Evolutionary conservation across 2,888 invertebrate species (phyloP).

Genomic region (Drosophila pullipes): DNA sequence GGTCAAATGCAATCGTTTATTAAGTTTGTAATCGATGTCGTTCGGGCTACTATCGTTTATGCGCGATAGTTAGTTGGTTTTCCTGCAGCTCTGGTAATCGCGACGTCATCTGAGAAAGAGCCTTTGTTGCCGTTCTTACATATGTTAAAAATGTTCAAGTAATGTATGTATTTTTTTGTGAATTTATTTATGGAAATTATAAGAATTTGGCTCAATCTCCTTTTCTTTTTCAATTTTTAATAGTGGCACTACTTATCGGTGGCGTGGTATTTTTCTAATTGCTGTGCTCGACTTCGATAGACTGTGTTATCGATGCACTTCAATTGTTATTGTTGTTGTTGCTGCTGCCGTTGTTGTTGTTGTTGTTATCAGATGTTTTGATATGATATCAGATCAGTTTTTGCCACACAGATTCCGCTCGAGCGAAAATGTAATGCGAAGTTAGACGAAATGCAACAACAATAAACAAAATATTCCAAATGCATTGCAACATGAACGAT

Average conservation of each 20-base stretch:
- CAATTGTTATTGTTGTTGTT: conserved; percentile 38
- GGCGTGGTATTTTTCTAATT: conserved; percentile 11
- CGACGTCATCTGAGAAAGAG: conserved; percentile 1
- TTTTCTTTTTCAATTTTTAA: background rate
- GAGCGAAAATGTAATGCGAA: conserved; percentile 62
- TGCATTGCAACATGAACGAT: conserved; percentile 78
- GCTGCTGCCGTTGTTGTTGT: conserved; percentile 29
- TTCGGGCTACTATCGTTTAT: background rate
- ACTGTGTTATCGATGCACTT: conserved; percentile 21
- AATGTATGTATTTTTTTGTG: background rate
- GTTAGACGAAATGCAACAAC: conserved; percentile 51
- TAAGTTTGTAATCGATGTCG: background rate
- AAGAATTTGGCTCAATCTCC: background rate
- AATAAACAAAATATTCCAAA: conserved; percentile 40
- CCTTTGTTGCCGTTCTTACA: background rate
- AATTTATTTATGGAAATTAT: background rate
- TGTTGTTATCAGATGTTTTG: conserved; percentile 64
- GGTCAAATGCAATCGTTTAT: conserved; percentile 3
- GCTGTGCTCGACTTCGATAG: conserved; percentile 24
- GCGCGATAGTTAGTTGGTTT: background rate
- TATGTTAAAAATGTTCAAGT: background rate
- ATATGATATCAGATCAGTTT: conserved; percentile 63
- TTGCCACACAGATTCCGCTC: conserved; percentile 36
- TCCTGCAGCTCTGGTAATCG: background rate
- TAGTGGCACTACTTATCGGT: background rate